Evolutionary conservation across 2,888 invertebrate genomes (phyloP).

Genomic region (Ecdyonurus torrentis): DNA sequence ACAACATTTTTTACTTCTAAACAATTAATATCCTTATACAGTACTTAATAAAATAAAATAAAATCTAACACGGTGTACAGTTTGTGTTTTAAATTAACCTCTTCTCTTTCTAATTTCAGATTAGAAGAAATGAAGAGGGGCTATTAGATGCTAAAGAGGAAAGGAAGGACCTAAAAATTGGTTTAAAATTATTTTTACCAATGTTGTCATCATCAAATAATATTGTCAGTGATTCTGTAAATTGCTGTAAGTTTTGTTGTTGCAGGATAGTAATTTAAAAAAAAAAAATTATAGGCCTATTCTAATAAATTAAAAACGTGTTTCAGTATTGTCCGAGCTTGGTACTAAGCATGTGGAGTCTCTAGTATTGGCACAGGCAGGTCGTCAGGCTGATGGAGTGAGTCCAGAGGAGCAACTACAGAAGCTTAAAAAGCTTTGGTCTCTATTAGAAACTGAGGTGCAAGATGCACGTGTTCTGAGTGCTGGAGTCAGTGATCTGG

Average conservation of each 20-base stretch:
- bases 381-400: slow-evolving; percentile 17
- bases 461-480: slow-evolving; percentile 44
- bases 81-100: background rate
- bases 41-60: too few species aligned
- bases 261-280: background rate
- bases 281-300: background rate
- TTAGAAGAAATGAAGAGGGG: background rate
- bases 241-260: background rate
- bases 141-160: background rate
- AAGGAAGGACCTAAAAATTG: slow-evolving; percentile 1
- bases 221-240: background rate
- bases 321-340: background rate
- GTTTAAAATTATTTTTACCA: background rate
- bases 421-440: slow-evolving; percentile 61
- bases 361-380: slow-evolving; percentile 54
- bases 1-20: too few species aligned
- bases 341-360: slow-evolving; percentile 56
- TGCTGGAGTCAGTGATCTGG: slow-evolving; percentile 81
- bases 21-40: too few species aligned
- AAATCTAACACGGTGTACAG: too few species aligned
- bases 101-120: background rate
- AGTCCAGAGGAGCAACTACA: slow-evolving; percentile 28
- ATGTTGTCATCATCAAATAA: background rate
- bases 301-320: too few species aligned
- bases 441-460: slow-evolving; percentile 53